Conservation (phyloP, 2,113 vertebrate species). For the human (Homo sapiens) region GRCh38 chr6:97350001-97350500, state of each 20-base stretch:
- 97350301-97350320: not conserved
- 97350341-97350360: not conserved
- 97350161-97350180: not conserved
- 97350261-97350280: not conserved
- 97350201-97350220: not conserved
- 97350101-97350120: not conserved
- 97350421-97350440: not conserved
- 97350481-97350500: not conserved
- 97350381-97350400: not conserved
- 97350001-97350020: not conserved
- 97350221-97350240: constrained; percentile 27
- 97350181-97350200: not conserved
- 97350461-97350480: not conserved
- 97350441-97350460: not conserved
- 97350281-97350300: not conserved
- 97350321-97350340: not conserved
- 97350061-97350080: not conserved
- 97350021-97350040: not conserved
- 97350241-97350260: not conserved
- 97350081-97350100: not conserved
- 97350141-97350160: not conserved
- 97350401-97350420: not conserved
- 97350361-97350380: not conserved
- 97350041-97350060: not conserved
- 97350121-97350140: not conserved